Conservation (phyloP, 2,797 vertebrate species). For the Gallirallus australis region DNA sequence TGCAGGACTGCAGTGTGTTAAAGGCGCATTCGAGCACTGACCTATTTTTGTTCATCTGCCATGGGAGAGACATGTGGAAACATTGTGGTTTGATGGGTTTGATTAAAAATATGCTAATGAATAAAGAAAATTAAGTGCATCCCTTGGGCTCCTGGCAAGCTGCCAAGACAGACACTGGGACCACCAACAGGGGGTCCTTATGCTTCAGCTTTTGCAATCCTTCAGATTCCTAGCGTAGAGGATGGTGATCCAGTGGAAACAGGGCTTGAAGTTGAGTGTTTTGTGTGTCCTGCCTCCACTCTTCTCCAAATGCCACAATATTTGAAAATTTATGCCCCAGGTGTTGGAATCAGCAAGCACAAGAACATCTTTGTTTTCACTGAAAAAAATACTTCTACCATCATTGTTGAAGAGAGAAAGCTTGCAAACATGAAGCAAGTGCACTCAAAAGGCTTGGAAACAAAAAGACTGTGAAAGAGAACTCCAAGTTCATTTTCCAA, state of each 20-base stretch:
- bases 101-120: constrained; percentile 76
- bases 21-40: constrained; percentile 46
- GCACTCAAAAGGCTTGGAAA: constrained; percentile 60
- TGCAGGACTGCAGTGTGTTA: neutral
- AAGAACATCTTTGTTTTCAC: constrained; percentile 52
- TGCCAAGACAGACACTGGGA: constrained; percentile 54
- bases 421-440: constrained; percentile 56
- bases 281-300: neutral
- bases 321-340: constrained; percentile 51
- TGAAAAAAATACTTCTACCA: constrained; percentile 30
- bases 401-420: constrained; percentile 11
- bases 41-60: constrained; percentile 68
- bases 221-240: neutral
- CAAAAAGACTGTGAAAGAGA: constrained; percentile 45
- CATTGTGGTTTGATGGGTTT: constrained; percentile 71
- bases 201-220: constrained; percentile 41
- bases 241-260: constrained; percentile 19
- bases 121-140: constrained; percentile 72
- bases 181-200: constrained; percentile 69
- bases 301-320: constrained; percentile 41
- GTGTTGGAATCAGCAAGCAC: constrained; percentile 37
- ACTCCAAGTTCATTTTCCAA: constrained; percentile 64
- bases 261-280: neutral
- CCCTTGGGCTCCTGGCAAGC: constrained; percentile 67
- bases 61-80: constrained; percentile 71